Evolutionary conservation across 2,888 invertebrate genomes (phyloP), one percentile per base, ranked within the genome.

Genomic region (Drosophila setosimentum): DNA sequence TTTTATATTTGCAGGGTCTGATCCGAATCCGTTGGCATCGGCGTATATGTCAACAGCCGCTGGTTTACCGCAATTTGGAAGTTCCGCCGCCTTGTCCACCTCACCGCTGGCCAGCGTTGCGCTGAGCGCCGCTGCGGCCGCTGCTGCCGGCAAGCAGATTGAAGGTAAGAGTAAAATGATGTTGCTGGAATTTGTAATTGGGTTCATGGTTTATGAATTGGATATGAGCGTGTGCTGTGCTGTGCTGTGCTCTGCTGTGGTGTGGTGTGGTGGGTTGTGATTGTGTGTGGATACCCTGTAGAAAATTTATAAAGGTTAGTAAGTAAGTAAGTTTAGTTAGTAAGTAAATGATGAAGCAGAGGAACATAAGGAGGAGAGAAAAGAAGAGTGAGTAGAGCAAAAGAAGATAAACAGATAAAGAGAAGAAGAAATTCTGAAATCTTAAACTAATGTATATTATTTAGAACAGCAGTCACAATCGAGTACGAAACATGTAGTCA

Each of bases 71-170:
- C 95, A 95, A 93, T 95, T 95, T 92, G 95, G 95, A 76, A 94
- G 94, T 79, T 85, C 91, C 67, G 93, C 95, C 73, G 86, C 90
- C 54, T 95, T 96, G 61, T 95, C 95, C 81, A 94, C 95, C 78
- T 93, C 93, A 79, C 95, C 95, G 74, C 93, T 95, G 89, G 95
- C 93, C 91, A 92, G 95, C 89, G 95, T 95, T 72, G 96, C 96
- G 87, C 95, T 96, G 82, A 95, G 96, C 61, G 95, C 96, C 69
- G 95, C 97, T 66, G 96, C 96, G 60, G 96, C 96, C 55, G 96
- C 96, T 35, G 96, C 96, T 71, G 96, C 97, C 74, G 97, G 97
- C 81, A 98, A 98, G 93, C 98, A 99, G 94, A 96, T 98, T 91
- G 98, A 99, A 95, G 97, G 96, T 96, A n/a, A n/a, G 94, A 93